A percentile compares a stretch with the other conserved stretches of the same genome.
Conservation (phyloP, 2,113 vertebrate genomes). For the Phyllostomus discolor region DNA sequence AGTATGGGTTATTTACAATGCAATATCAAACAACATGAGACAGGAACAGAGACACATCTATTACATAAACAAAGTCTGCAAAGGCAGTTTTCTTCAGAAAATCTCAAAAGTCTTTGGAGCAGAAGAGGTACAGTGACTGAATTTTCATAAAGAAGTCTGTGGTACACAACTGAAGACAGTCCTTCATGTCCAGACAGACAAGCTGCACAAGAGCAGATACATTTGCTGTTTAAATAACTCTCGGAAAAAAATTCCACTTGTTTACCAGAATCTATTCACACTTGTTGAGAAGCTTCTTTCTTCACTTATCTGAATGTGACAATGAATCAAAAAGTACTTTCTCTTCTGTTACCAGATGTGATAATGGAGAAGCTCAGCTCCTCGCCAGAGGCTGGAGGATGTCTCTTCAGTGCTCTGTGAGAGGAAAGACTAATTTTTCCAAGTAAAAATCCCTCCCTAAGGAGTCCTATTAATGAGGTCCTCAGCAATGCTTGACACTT, state of each 20-base stretch:
- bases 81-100: neutral
- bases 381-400: conserved; percentile 42
- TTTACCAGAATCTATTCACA: conserved; percentile 74
- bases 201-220: neutral
- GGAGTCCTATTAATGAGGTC: conserved; percentile 64
- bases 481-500: conserved; percentile 24
- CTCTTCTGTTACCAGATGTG: conserved; percentile 68
- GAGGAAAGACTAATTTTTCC: conserved; percentile 67
- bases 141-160: neutral
- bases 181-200: conserved; percentile 2
- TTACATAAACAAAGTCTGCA: neutral
- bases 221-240: conserved; percentile 21
- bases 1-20: neutral
- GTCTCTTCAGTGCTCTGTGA: conserved; percentile 28
- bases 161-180: neutral
- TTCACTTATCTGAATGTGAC: conserved; percentile 70
- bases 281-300: conserved; percentile 60
- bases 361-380: conserved; percentile 73
- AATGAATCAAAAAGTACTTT: conserved; percentile 65
- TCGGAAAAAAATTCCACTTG: conserved; percentile 23
- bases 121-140: accelerated
- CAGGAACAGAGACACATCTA: neutral
- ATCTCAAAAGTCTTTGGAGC: neutral
- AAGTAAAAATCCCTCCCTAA: conserved; percentile 4
- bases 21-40: neutral